Evolutionary conservation across 1,140 invertebrate genomes (phyloP).

Genomic region (Myzus persicae): DNA sequence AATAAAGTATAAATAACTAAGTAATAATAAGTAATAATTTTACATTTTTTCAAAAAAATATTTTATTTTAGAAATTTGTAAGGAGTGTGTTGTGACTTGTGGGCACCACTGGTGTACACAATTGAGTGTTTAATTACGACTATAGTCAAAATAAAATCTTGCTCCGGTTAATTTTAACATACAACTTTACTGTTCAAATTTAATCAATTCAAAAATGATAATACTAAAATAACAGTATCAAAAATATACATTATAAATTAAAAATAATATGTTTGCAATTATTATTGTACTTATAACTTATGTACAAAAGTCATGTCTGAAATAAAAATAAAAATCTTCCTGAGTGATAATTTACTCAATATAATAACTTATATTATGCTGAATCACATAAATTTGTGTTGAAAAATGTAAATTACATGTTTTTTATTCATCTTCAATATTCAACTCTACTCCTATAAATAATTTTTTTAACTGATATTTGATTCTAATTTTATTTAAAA

Average conservation of each 20-base stretch:
- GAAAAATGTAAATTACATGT: too few relatives aligned
- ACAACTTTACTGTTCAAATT: neutral
- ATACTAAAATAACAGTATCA: neutral
- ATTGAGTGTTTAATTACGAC: neutral
- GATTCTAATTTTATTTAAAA: too few relatives aligned
- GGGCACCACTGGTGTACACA: neutral
- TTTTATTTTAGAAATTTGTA: too few relatives aligned
- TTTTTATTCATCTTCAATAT: too few relatives aligned
- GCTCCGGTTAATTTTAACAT: neutral
- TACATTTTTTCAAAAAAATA: too few relatives aligned
- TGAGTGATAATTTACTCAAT: neutral
- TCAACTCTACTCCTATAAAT: too few relatives aligned
- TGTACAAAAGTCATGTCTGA: neutral
- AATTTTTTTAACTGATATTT: too few relatives aligned
- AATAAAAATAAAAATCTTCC: neutral
- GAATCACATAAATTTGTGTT: too few relatives aligned
- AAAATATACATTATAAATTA: neutral
- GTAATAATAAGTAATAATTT: too few relatives aligned
- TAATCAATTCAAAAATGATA: neutral
- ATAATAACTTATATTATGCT: too few relatives aligned
- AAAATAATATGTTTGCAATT: constrained; percentile 11
- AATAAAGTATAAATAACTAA: too few relatives aligned
- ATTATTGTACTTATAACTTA: neutral
- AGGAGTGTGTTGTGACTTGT: too few relatives aligned
- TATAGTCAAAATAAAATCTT: neutral